Base-by-base conservation (phyloP, 2,888 invertebrate species). In the Nysson spinosus region DNA sequence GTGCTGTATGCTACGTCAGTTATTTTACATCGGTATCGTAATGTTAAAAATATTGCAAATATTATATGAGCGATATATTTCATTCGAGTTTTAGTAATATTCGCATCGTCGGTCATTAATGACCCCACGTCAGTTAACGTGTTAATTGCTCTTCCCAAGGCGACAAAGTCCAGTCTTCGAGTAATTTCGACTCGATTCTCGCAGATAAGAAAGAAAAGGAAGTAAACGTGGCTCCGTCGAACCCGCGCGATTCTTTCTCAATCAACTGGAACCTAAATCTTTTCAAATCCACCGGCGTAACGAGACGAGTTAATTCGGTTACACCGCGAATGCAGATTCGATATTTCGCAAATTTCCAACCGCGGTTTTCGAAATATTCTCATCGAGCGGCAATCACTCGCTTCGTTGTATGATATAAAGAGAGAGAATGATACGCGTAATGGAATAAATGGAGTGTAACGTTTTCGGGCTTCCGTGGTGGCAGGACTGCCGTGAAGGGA, bases 401-500 rank as follows among this genome's bases (percentile, higher is more conserved):
- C n/a, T n/a, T n/a, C n/a, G n/a, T n/a, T n/a, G n/a, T n/a, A n/a
- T n/a, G n/a, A n/a, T n/a, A n/a, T n/a, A n/a, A n/a, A n/a, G n/a
- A n/a, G n/a, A n/a, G n/a, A 24, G 39, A 32, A 51, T 19, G 28
- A 47, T 39, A 22, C 35, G 40, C 47, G 35, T 39, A 35, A 32
- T 16, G 32, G 26, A 26, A 22, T 17, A 46, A 68, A 50, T 52
- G 32, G 40, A 62, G 50, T 52, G 51, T 51, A 55, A 60, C 62
- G 65, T 63, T 65, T 56, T 39, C 14, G 26, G 61, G 52, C 43
- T 55, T 50, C 17, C 43, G 46, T 44, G 55, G 24, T 35, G 30
- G 43, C 49, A 40, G 32, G 54, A 47, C 24, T 34, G 37, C n/a
- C 42, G 16, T 16, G 24, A 28, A 34, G 46, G 30, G n/a, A 49